Base-by-base conservation (phyloP, 2,113 vertebrate species). In the Eupsittula cactorum region DNA sequence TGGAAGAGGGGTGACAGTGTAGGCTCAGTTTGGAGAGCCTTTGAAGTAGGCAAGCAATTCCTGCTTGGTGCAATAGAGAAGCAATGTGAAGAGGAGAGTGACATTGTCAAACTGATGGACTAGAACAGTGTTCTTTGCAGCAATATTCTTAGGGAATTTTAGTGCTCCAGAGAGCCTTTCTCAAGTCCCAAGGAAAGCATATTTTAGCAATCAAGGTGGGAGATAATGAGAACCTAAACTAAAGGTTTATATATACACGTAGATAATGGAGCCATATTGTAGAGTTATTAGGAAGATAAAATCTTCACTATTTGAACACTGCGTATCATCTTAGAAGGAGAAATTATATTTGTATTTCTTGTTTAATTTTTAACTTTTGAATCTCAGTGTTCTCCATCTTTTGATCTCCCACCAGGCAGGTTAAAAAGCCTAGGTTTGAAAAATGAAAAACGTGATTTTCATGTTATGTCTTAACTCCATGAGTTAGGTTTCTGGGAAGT, bases 301-400 rank as follows among this genome's bases (percentile, higher is more conserved):
- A n/a, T 65, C n/a, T 42, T 53, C 21, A n/a, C 15, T 44, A 20
- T 49, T 44, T 78, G 23, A 71, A 55, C 20, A 13, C 17, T 24
- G 19, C 0, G 0, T 50, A 16, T 50, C 21, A 28, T 76, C n/a
- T 39, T 70, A 27, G 46, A 41, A 73, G 28, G 46, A 65, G 19
- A 55, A 60, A 39, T n/a, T 27, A 4, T 13, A 8, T 76, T 71
- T 67, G 24, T 14, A 31, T 60, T 83, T 79, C 44, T 28, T 65
- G 41, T n/a, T 90, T 69, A 13, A 16, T 62, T 44, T 77, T 62
- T n/a, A 25, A 33, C 42, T 70, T 64, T 20, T 44, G 7, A 55
- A 16, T 42, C 7, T 31, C 35, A 39, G 5, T 39, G 15, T 27
- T 65, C 19, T 39, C 15, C 10, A 39, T 13, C 39, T 88, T 46